Evolutionary conservation across 2,113 vertebrate genomes (phyloP).

Genomic region (Rhabdomys dilectus): DNA sequence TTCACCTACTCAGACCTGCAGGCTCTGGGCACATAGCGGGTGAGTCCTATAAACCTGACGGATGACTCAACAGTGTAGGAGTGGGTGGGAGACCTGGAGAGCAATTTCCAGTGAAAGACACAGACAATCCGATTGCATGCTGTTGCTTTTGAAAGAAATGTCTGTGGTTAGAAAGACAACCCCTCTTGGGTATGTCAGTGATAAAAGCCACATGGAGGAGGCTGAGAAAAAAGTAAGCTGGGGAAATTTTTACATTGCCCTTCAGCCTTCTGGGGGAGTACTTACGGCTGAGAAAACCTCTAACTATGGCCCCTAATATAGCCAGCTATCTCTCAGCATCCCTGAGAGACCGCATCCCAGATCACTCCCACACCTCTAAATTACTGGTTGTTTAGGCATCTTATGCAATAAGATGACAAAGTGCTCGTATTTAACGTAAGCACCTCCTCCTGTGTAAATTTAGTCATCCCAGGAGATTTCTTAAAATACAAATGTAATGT

Average conservation of each 20-base stretch:
- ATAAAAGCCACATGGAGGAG: not conserved
- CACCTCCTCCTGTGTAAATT: not conserved
- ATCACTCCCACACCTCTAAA: not conserved
- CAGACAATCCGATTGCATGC: not conserved
- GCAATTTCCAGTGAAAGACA: not conserved
- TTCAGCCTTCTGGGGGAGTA: not conserved
- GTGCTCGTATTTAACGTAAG: not conserved
- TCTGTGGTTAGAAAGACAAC: not conserved
- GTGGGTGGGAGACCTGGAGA: not conserved
- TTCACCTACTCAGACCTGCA: not conserved
- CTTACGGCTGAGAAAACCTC: not conserved
- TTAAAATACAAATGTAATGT: not conserved
- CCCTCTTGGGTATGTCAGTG: not conserved
- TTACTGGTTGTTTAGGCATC: not conserved
- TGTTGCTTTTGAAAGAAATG: not conserved
- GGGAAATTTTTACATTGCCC: not conserved
- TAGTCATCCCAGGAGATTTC: not conserved
- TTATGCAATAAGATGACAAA: not conserved
- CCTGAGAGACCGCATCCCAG: too few species aligned
- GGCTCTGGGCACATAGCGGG: rapidly evolving
- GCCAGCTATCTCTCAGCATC: not conserved
- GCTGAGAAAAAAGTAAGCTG: not conserved
- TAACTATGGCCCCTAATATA: not conserved
- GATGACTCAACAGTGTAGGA: too few species aligned
- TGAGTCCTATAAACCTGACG: not conserved